A percentile compares a stretch with the other conserved stretches of the same genome.
Evolutionary conservation across 2,888 invertebrate genomes (phyloP).

Genomic region (Autographa pulchrina): DNA sequence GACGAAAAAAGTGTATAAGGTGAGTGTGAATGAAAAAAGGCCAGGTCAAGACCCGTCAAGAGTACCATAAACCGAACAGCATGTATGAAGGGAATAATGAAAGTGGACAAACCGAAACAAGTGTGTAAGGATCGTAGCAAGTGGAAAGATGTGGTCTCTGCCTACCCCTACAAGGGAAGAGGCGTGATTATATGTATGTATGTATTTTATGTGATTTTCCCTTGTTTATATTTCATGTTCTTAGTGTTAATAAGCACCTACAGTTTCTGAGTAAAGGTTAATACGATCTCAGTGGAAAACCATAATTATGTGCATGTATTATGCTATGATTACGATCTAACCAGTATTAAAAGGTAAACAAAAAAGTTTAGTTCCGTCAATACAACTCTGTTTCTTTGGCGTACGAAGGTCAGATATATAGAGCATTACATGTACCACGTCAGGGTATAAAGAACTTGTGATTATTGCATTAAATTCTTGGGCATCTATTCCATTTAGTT

Average conservation of each 20-base stretch:
- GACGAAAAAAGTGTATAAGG: no score
- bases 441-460: not conserved
- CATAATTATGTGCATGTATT: conserved; percentile 34
- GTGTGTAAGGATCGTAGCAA: no score
- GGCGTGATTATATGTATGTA: no score
- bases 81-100: no score
- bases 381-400: not conserved
- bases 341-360: conserved; percentile 7
- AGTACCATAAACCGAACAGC: no score
- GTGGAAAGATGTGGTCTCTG: no score
- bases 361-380: conserved; percentile 20
- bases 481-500: not conserved
- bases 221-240: conserved; percentile 2
- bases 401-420: not conserved
- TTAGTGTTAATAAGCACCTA: conserved; percentile 26
- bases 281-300: conserved; percentile 30
- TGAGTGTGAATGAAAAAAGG: no score
- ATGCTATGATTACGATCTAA: conserved; percentile 2
- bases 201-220: not conserved
- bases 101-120: no score
- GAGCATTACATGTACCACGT: not conserved
- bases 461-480: not conserved
- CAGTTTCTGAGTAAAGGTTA: conserved; percentile 37
- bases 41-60: no score
- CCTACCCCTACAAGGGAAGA: no score